These are phyloP conservation scores for Pseudomyrmex flavicornis DNA, from an alignment of 1,140 invertebrate genomes.

Conservation along the genomic window DNA sequence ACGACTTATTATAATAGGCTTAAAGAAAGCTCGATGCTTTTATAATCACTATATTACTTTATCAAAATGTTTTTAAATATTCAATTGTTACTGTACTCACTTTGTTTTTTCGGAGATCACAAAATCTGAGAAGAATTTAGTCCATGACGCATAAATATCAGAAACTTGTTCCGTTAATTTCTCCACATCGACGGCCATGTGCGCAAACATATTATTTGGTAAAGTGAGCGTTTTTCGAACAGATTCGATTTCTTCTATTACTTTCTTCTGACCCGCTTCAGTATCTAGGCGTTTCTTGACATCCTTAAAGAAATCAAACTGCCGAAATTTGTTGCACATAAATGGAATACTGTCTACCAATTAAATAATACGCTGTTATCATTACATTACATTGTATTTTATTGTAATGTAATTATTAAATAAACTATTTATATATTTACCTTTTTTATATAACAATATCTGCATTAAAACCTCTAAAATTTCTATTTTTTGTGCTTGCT, in stretches of 20 bases:
- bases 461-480: slow-evolving; percentile 87
- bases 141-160: slow-evolving; percentile 86
- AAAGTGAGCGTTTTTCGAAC: slow-evolving; percentile 87
- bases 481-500: slow-evolving; percentile 88
- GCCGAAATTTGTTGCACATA: slow-evolving; percentile 88
- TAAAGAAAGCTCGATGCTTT: background rate
- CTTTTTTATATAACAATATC: slow-evolving; percentile 87
- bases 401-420: no score
- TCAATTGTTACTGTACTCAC: slow-evolving; percentile 71
- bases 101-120: slow-evolving; percentile 74
- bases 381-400: background rate
- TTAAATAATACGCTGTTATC: background rate
- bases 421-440: slow-evolving; percentile 76
- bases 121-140: slow-evolving; percentile 82
- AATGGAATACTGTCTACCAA: slow-evolving; percentile 90
- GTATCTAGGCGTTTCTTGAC: slow-evolving; percentile 87
- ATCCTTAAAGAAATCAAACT: slow-evolving; percentile 89
- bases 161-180: slow-evolving; percentile 84
- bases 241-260: slow-evolving; percentile 87
- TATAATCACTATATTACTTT: no score
- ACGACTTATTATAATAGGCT: no score
- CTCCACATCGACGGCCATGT: slow-evolving; percentile 91
- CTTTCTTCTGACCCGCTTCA: slow-evolving; percentile 85
- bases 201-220: slow-evolving; percentile 88
- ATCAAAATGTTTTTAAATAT: background rate